Base-by-base conservation (phyloP, 92 coral and sea anemone genomes). In the Heliopora coerulea region DNA sequence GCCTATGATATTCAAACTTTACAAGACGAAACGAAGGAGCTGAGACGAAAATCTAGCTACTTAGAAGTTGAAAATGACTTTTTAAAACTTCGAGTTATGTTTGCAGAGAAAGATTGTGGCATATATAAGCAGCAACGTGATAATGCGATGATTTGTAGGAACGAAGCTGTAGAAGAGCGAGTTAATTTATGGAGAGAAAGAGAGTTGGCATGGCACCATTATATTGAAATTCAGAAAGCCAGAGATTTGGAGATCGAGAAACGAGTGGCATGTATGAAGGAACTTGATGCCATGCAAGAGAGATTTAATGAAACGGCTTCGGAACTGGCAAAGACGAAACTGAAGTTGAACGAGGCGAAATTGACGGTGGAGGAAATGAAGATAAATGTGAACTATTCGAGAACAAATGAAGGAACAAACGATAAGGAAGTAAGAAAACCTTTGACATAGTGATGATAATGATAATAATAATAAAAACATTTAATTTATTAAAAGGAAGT, bases 281-380 rank as follows among this genome's bases (percentile, higher is more conserved):
- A 46, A 15, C 15, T 46, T 3, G 52, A 46, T 46, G 52, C 7
- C 17, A 46, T 8, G 52, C 2, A 46, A 15, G 52, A 8, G 3
- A 46, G n/a, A 15, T 46, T 7, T 15, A 46, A 7, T 46, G 52
- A 46, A 46, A 46, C n/a, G n/a, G 12, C 15, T 46, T 46, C 52
- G n/a, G 52, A 46, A 46, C n/a, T 46, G 52, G n/a, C n/a, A 8
- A 46, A 46, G 52, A 46, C 52, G n/a, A 46, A 46, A 15, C n/a
- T 46, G n/a, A 15, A 46, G n/a, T 46, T 46, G 52, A 46, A 15
- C 52, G 52, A 46, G 52, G 52, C 52, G 52, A 46, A 46, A 15
- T 46, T 46, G 12, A 46, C 15, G 52, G 52, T 46, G n/a, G 52
- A 46, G 15, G 52, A 46, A 46, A 8, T 46, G 7, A 15, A 46